A percentile compares a stretch with the other conserved stretches of the same genome.
Evolutionary conservation across 2,113 vertebrate genomes (phyloP).

Genomic region (Heliornis fulica): DNA sequence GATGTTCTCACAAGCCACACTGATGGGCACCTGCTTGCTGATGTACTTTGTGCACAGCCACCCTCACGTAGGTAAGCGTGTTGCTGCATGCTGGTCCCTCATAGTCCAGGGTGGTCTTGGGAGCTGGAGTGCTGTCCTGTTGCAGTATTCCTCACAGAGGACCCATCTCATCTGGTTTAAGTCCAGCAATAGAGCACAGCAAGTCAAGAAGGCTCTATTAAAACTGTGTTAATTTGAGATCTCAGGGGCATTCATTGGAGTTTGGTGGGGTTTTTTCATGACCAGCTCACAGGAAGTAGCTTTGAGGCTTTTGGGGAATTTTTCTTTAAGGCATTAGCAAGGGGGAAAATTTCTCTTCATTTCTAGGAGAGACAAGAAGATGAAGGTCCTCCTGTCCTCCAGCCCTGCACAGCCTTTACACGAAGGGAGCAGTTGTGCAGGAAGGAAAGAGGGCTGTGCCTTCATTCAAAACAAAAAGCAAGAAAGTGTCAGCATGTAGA

Average conservation of each 20-base stretch:
- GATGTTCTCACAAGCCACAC: not conserved
- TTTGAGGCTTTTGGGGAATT: not conserved
- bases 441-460: not conserved
- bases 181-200: not conserved
- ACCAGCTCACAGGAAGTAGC: not conserved
- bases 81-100: not conserved
- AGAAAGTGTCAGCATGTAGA: not conserved
- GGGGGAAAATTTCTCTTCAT: not conserved
- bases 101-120: not conserved
- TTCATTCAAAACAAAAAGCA: not conserved
- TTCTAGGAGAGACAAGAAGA: not conserved
- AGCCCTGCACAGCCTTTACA: not conserved
- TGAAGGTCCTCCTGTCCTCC: not conserved
- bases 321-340: not conserved
- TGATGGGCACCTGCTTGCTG: not conserved
- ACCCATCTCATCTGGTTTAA: not conserved
- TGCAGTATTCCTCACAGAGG: not conserved
- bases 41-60: not conserved
- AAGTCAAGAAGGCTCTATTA: not conserved
- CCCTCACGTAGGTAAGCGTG: rapidly evolving
- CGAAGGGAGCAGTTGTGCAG: not conserved
- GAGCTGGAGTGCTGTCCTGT: not conserved
- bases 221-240: not conserved
- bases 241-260: rapidly evolving
- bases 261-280: not conserved